Base-by-base conservation (phyloP, 1,140 invertebrate species). In the Thaumatotibia leucotreta region DNA sequence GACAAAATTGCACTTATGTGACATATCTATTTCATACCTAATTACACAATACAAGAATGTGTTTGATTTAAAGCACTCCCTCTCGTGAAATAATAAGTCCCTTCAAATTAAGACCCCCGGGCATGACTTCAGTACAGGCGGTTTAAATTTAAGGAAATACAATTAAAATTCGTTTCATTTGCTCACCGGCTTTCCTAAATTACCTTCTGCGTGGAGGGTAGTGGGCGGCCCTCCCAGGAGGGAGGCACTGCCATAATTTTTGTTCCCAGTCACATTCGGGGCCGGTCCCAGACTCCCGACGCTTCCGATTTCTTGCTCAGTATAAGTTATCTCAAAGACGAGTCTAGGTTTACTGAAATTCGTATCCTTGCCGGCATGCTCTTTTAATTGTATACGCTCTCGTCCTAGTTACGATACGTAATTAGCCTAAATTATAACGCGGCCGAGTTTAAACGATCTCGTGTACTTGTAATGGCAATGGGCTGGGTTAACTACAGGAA, bases 241-340 rank as follows among this genome's bases (percentile, higher is more conserved):
- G 72, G 67, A 65, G 65, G 22, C 45, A 66, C 62, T 29, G 75
- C 67, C 61, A 73, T 77, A 74, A 74, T 77, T 77, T 79, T 77
- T 74, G 70, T 74, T 72, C 68, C 70, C 67, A 68, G 68, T 70
- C 70, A 66, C 72, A 69, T 69, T 69, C 65, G 63, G 68, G 70
- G 69, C 63, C 67, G 65, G 54, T 50, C 63, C 61, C 31, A 54
- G 67, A 24, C 24, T 58, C 17, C 52, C 24, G 23, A 31, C 39
- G 52, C 52, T 14, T 58, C 52, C 4, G 52, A 27, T 58, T 27
- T 17, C 52, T 58, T 58, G 27, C 52, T 58, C 14, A 17, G 24
- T 27, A 2, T 58, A 14, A 58, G 11, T 27, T 58, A 58, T 58
- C 11, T 27, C n/a, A 14, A 29, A 8, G 27, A 29, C n/a, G 11